These are phyloP conservation scores for Cryptotis parvus DNA, from an alignment of 2,113 vertebrate genomes.

Conservation along the genomic window DNA sequence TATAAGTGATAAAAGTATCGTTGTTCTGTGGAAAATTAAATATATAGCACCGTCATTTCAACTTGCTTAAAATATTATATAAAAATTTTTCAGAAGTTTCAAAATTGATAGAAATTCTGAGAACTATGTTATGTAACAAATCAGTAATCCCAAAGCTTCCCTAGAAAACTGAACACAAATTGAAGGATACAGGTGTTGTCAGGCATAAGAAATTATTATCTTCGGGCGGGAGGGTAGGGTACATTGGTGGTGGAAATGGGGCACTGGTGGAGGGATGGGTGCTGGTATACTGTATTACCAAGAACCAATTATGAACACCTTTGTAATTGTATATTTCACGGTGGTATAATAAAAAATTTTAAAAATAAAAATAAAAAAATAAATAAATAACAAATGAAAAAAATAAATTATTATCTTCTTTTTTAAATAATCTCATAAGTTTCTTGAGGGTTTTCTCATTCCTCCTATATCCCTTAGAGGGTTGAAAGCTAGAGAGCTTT, in stretches of 20 bases:
- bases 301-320: too few relatives aligned
- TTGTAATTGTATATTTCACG: too few relatives aligned
- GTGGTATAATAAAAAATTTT: too few relatives aligned
- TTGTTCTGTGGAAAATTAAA: slow-evolving; percentile 54
- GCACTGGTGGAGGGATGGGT: too few relatives aligned
- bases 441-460: not conserved
- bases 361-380: too few relatives aligned
- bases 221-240: too few relatives aligned
- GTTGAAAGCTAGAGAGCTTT: not conserved
- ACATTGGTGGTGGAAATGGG: too few relatives aligned
- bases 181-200: not conserved
- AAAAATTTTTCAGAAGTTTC: slow-evolving; percentile 50
- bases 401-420: not conserved
- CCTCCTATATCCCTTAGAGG: not conserved
- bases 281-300: too few relatives aligned
- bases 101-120: slow-evolving; percentile 27
- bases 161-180: not conserved
- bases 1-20: slow-evolving; percentile 59
- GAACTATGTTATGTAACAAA: not conserved
- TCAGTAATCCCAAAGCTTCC: not conserved
- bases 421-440: not conserved
- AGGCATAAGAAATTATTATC: not conserved
- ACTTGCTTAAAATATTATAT: slow-evolving; percentile 53
- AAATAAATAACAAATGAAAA: too few relatives aligned
- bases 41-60: slow-evolving; percentile 40